Base-by-base conservation (phyloP, 2,888 invertebrate genomes). In the Agrilus cyanescens region DNA sequence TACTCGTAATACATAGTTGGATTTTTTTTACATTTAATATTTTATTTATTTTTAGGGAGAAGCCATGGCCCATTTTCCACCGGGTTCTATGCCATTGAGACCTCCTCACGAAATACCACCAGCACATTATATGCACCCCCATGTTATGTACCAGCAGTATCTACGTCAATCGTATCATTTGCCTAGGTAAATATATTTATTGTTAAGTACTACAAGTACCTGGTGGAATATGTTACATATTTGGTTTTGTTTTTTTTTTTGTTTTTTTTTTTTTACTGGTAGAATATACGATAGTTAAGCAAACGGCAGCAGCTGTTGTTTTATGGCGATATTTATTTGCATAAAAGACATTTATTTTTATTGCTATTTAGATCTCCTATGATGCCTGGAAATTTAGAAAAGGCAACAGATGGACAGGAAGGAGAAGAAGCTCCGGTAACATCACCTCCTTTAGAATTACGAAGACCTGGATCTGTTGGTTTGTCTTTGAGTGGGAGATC, bases 381-480 rank as follows among this genome's bases (percentile, higher is more conserved):
- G 57, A 78, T 78, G 56, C 69, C 76, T 46, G 73, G 73, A 51
- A 74, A 74, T 14, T 72, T 75, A 43, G 78, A 78, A 55, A 76
- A 74, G 52, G 73, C 76, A 42, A 76, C 81, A 62, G 67, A 67
- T 50, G 63, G 65, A 2, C 66, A 65, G 46, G 68, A 68, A 54
- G 67, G 66, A n/a, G 68, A 67, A 53, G 68, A 68, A 51, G 67
- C 66, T 29, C 67, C 68, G 2, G 61, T 63, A 7, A 63, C 64
- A 10, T 63, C 63, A 36, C 83, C 85, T 53, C 83, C 85, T 25
- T 65, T 84, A 55, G 85, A 85, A 66, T 63, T 85, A 56, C 74
- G 85, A 38, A 66, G 78, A 32, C 72, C 74, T 1, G 69, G 71
- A 20, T 71, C 72, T 44, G 73, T 72, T 45, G 74, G 73, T 1